Percentiles rank a stretch among this genome's conserved stretches.
Conservation (phyloP, 2,113 vertebrate species). For the Danionella cerebrum region DNA sequence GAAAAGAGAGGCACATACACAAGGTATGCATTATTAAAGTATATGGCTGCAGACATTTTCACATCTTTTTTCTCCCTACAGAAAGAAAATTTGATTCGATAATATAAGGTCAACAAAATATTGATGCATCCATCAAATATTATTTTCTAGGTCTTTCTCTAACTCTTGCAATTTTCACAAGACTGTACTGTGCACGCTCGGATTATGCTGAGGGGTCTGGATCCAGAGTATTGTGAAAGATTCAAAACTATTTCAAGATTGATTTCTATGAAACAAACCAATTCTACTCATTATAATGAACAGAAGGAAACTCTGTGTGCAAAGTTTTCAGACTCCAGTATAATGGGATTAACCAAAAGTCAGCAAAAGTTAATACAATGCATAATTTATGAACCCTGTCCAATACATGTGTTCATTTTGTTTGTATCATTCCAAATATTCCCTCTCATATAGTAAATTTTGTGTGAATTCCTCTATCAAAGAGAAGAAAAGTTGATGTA, state of each 20-base stretch:
- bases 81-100: constrained; percentile 24
- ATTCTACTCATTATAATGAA: no score
- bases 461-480: no score
- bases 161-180: not conserved
- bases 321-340: no score
- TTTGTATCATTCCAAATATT: no score
- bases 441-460: no score
- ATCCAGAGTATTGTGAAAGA: not conserved
- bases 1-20: not conserved
- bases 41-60: constrained; percentile 3
- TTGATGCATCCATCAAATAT: constrained; percentile 28
- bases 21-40: constrained; percentile 10
- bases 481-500: no score
- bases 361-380: no score
- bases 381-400: no score
- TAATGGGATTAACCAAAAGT: no score
- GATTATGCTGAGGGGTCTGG: constrained; percentile 1
- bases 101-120: constrained; percentile 37
- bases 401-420: no score
- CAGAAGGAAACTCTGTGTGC: no score
- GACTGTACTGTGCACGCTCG: not conserved
- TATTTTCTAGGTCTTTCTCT: not conserved
- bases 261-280: no score
- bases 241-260: not conserved
- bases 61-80: not conserved